Conservation (phyloP, 2,797 vertebrate species). For the Loriculus beryllinus region DNA sequence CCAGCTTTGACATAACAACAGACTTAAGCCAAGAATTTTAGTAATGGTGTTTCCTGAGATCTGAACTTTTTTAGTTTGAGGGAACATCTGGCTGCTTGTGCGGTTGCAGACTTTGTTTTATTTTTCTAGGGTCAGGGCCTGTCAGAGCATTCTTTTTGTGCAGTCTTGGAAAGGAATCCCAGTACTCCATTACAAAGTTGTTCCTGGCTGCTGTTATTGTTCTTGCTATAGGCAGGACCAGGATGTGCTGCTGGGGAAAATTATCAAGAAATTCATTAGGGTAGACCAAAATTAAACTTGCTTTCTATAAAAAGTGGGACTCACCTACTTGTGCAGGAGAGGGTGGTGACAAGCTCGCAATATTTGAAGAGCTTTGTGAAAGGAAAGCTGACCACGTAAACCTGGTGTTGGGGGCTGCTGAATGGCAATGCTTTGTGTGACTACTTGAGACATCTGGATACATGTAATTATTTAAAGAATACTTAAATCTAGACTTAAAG, state of each 20-base stretch:
- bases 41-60: conserved; percentile 51
- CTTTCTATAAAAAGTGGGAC: neutral
- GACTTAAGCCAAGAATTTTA: conserved; percentile 39
- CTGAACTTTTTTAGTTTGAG: conserved; percentile 4
- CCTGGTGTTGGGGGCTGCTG: neutral
- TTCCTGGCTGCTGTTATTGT: neutral
- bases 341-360: neutral
- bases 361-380: neutral
- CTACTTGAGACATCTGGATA: neutral
- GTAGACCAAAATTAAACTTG: neutral
- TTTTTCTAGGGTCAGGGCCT: neutral
- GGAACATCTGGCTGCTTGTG: conserved; percentile 46
- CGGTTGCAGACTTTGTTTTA: conserved; percentile 26
- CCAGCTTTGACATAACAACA: conserved; percentile 14
- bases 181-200: neutral
- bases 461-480: neutral
- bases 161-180: conserved; percentile 26
- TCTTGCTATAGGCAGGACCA: neutral
- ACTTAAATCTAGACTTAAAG: neutral
- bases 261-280: neutral
- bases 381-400: neutral
- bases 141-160: conserved; percentile 19
- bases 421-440: neutral
- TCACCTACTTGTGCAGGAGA: neutral
- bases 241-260: neutral